phyloP scores from a whole-genome alignment of 1,140 invertebrate genomes.

The Orchestia grillus region DNA sequence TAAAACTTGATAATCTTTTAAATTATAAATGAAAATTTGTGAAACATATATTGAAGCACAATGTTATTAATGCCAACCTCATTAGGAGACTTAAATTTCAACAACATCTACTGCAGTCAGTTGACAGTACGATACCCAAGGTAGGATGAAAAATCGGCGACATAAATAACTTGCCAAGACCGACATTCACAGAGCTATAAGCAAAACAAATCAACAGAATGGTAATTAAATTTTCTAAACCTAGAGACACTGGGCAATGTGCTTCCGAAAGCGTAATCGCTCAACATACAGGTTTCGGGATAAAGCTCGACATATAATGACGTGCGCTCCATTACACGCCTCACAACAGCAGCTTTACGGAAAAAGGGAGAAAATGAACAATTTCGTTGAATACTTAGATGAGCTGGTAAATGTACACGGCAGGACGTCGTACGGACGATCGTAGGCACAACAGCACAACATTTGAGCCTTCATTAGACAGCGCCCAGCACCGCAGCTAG shows the following conservation, averaged over 20 bases:
- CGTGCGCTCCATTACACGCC: neutral
- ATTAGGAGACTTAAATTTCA: too few relatives aligned
- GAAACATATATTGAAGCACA: neutral
- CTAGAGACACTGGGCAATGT: neutral
- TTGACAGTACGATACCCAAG: neutral
- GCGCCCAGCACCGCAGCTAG: constrained; percentile 81
- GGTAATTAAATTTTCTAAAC: neutral
- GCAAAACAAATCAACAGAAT: neutral
- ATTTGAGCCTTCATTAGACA: neutral
- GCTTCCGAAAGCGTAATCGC: neutral
- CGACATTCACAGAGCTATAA: neutral
- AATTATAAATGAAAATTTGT: neutral
- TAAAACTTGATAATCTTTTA: neutral
- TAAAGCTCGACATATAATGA: neutral
- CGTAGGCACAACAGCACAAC: neutral
- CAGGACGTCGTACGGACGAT: neutral
- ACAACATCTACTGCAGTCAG: neutral
- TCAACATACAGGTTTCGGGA: neutral
- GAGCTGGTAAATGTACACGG: constrained; percentile 18
- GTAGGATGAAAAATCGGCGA: neutral
- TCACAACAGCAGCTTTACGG: neutral
- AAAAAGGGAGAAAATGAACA: neutral
- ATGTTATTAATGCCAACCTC: neutral
- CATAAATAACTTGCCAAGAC: neutral
- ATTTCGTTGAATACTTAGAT: constrained; percentile 9